Base-by-base conservation (phyloP, 2,113 vertebrate genomes). In the Melierax canorus region DNA sequence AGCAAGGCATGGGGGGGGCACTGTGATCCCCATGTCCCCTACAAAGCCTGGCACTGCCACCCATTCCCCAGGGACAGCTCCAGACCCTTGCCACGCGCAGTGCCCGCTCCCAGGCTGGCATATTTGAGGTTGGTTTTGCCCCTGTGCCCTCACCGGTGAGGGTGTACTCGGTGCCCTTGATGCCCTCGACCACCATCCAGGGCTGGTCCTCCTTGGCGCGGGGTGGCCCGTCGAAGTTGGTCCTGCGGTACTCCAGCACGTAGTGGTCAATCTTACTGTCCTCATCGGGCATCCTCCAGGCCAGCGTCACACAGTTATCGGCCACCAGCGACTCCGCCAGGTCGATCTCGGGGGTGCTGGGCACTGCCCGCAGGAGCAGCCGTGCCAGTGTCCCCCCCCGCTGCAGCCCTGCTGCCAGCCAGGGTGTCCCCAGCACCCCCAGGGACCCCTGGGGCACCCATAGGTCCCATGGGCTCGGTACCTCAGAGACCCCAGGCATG, bases 131-230 rank as follows among this genome's bases (percentile, higher is more conserved):
- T 1, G 4, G 15, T 5, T 12, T 11, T 18, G 2, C 6, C 26
- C n/a, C 39, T 0, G 0, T 5, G n/a, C 30, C 53, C 96, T 95
- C 89, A 99, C 99, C 99, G 0, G 97, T 99, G 51, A 99, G 98
- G 0, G 98, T 99, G 97, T 98, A 97, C 90, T 99, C 99, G 0
- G 91, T 98, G 94, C 98, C 98, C 69, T 98, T 98, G 85, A 99
- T 99, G 59, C 99, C 99, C 97, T 99, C 99, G 12, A 99, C 92
- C 69, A 99, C 99, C 99, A 99, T 99, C 99, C 99, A 99, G 90
- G 99, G 99, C 90, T 99, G 99, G 67, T 99, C 99, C 96, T 99
- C 99, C 72, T 99, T 98, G 97, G 98, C 98, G 0, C 99, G 99
- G 0, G 99, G 99, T 0, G 99, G 99, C 10, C 99, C 99, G 94